Percentiles rank a stretch among this genome's conserved stretches.
These are phyloP conservation scores for Calyptommatus sinebrachiatus DNA, from an alignment of 2,113 vertebrate genomes.

Conservation along the genomic window DNA sequence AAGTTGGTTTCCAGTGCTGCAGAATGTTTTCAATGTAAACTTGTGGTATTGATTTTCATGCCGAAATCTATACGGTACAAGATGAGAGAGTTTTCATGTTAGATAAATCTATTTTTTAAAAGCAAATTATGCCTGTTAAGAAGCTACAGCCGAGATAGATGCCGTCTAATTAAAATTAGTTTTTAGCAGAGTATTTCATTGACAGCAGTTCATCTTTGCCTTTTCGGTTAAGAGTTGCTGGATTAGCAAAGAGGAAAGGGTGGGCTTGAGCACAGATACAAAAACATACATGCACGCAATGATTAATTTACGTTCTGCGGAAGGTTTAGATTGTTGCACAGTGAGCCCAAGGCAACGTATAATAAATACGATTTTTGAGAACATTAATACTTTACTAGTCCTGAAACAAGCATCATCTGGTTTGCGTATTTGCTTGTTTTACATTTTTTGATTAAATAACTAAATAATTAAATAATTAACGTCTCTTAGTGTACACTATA, in stretches of 20 bases:
- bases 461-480: not conserved
- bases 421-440: not conserved
- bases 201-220: conserved; percentile 20
- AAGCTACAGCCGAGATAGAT: conserved; percentile 35
- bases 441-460: not conserved
- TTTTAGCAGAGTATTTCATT: conserved; percentile 45
- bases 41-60: conserved; percentile 69
- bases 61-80: conserved; percentile 40
- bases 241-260: conserved; percentile 37
- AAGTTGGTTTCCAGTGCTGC: conserved; percentile 38
- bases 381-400: not conserved
- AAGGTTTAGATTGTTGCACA: conserved; percentile 6
- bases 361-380: conserved; percentile 3
- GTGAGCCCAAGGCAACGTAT: conserved; percentile 27
- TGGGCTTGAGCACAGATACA: rapidly evolving
- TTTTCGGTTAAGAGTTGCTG: conserved; percentile 31
- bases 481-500: not conserved
- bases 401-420: not conserved
- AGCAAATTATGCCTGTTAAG: conserved; percentile 60
- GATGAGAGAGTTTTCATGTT: conserved; percentile 59
- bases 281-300: not conserved
- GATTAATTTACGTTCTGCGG: conserved; percentile 20
- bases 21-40: conserved; percentile 54
- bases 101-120: conserved; percentile 63
- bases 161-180: conserved; percentile 61